phyloP scores from a whole-genome alignment of 2,888 invertebrate species.

The Thereva unica region DNA sequence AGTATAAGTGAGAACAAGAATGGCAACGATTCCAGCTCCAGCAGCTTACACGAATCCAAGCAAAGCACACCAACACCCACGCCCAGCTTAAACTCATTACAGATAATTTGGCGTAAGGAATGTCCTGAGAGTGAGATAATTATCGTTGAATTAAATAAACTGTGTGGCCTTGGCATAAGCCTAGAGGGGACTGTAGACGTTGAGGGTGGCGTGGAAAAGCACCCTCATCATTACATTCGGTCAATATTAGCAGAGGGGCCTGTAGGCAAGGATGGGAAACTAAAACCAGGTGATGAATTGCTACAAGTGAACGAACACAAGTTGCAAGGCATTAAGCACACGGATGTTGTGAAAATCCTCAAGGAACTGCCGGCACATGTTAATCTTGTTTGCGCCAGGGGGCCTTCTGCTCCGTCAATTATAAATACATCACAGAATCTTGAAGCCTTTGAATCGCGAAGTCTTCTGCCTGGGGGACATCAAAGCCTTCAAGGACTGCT shows the following conservation, averaged over 20 bases:
- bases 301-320: constrained; percentile 93
- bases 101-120: constrained; percentile 78
- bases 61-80: constrained; percentile 57
- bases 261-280: constrained; percentile 85
- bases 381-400: constrained; percentile 86
- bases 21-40: constrained; percentile 2
- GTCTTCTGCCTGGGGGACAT: constrained; percentile 82
- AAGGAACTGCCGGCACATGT: constrained; percentile 91
- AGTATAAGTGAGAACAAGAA: constrained; percentile 20
- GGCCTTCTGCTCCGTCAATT: constrained; percentile 65
- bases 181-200: constrained; percentile 98
- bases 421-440: constrained; percentile 79
- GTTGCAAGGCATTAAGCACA: constrained; percentile 90
- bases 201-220: constrained; percentile 92
- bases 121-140: constrained; percentile 84
- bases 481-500: constrained; percentile 81
- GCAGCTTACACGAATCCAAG: constrained; percentile 56
- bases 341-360: constrained; percentile 93
- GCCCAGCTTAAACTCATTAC: constrained; percentile 73
- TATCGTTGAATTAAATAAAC: constrained; percentile 89
- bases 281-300: constrained; percentile 95
- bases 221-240: constrained; percentile 98
- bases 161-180: constrained; percentile 94
- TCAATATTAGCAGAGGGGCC: constrained; percentile 96
- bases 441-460: constrained; percentile 79